Conservation (phyloP, 2,113 vertebrate genomes). For the Hippocampus mohnikei region DNA sequence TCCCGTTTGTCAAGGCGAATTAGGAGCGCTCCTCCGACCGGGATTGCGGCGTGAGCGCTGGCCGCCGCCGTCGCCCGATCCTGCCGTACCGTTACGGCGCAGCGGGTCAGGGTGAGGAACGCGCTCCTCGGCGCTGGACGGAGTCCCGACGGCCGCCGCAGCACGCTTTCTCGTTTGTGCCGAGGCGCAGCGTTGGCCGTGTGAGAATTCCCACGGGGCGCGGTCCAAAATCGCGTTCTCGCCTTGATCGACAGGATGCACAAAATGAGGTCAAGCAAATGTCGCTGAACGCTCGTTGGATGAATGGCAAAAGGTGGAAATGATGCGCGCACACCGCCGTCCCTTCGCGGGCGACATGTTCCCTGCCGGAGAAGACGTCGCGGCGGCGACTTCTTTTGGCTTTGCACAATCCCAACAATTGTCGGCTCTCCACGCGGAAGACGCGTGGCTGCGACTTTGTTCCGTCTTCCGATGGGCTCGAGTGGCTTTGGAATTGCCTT, state of each 20-base stretch:
- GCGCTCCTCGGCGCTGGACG: constrained; percentile 36
- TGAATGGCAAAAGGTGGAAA: too few relatives aligned
- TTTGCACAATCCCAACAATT: too few relatives aligned
- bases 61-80: not conserved
- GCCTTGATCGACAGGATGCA: too few relatives aligned
- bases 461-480: too few relatives aligned
- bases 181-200: not conserved
- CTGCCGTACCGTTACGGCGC: not conserved
- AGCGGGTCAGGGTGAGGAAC: not conserved
- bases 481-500: too few relatives aligned
- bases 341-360: too few relatives aligned
- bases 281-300: too few relatives aligned
- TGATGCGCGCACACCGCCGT: too few relatives aligned
- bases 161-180: not conserved
- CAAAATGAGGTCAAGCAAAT: not conserved
- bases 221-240: not conserved
- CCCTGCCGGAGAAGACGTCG: too few relatives aligned
- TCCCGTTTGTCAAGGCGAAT: constrained; percentile 8
- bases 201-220: not conserved
- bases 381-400: too few relatives aligned
- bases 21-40: constrained; percentile 7
- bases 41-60: not conserved
- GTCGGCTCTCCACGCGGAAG: too few relatives aligned
- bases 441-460: too few relatives aligned
- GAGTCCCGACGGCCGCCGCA: constrained; percentile 52